These are phyloP conservation scores for Tipula lateralis DNA, from an alignment of 2,888 invertebrate genomes.

Conservation along the genomic window DNA sequence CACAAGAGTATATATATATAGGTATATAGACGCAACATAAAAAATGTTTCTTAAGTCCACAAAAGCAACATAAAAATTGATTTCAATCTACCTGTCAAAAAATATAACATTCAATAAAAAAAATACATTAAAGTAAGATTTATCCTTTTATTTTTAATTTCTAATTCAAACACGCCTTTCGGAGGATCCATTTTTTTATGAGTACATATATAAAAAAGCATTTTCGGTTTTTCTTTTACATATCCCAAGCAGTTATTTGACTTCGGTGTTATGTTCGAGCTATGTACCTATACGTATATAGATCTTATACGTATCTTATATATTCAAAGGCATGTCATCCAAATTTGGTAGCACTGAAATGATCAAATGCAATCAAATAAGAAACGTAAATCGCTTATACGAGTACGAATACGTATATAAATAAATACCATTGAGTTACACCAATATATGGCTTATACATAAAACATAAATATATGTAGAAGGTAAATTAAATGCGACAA, in stretches of 20 bases:
- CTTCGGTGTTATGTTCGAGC: neutral
- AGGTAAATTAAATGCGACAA: slow-evolving; percentile 1
- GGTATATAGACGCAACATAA: neutral
- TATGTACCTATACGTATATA: neutral
- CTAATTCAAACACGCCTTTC: slow-evolving; percentile 24
- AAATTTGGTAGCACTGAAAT: neutral
- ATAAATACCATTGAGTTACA: neutral
- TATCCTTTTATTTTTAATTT: slow-evolving; percentile 7
- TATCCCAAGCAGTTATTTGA: neutral
- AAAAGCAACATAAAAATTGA: slow-evolving; percentile 19
- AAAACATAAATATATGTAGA: slow-evolving; percentile 1
- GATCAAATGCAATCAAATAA: neutral
- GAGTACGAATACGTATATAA: too few species aligned
- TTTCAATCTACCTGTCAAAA: slow-evolving; percentile 24
- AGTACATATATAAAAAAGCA: neutral
- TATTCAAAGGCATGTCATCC: neutral
- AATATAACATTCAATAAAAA: neutral
- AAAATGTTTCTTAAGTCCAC: neutral
- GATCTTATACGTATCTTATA: neutral
- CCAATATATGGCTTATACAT: neutral
- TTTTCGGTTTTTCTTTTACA: neutral
- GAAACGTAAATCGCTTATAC: neutral
- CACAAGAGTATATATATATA: neutral
- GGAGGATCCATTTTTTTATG: neutral
- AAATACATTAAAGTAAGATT: slow-evolving; percentile 11